Evolutionary conservation across 2,113 vertebrate species (phyloP).

Genomic region (Noctilio leporinus): DNA sequence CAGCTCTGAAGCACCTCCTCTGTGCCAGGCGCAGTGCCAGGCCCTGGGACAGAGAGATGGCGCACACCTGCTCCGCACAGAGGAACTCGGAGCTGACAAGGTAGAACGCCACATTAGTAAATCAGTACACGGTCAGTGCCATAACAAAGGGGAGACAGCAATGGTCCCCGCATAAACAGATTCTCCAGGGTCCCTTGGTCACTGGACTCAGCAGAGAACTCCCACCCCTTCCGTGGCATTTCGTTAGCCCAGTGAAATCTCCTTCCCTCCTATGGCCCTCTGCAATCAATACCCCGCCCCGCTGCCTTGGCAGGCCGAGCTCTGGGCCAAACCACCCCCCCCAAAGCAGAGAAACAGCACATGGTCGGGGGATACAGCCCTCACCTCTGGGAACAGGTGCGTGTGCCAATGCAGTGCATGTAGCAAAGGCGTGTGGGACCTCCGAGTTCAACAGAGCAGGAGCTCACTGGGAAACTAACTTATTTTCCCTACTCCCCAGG

Average conservation of each 20-base stretch:
- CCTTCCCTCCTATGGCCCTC: neutral
- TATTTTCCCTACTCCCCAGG: neutral
- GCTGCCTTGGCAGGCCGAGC: neutral
- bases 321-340: neutral
- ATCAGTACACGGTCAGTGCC: neutral
- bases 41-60: neutral
- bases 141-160: neutral
- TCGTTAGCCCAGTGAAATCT: neutral
- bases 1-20: neutral
- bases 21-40: neutral
- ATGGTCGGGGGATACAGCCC: neutral
- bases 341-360: neutral
- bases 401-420: fast-evolving
- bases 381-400: neutral
- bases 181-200: neutral
- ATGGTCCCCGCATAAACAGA: neutral
- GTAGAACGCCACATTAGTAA: neutral
- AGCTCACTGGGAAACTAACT: neutral
- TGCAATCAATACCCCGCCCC: too few relatives aligned
- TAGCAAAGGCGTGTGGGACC: neutral
- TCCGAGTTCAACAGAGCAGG: neutral
- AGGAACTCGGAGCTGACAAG: neutral
- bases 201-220: neutral
- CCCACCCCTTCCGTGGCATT: neutral
- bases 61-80: neutral